Evolutionary conservation across 2,888 invertebrate species (phyloP), one percentile per base, ranked within the genome.

Genomic region (Phengaris alcon): DNA sequence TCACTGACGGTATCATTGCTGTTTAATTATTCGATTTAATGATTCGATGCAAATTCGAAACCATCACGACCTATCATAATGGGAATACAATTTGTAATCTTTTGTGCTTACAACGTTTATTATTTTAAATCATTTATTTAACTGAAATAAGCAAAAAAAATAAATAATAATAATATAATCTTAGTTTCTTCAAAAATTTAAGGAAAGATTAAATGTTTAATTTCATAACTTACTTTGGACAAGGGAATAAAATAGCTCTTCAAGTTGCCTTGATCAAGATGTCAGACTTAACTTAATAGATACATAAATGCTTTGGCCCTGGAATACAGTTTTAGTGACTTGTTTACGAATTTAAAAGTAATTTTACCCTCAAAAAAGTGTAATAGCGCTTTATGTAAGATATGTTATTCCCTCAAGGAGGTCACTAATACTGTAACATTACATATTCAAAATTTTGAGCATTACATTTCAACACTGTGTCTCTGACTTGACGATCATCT

Each of bases 61-160:
- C 75, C 75, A 75, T 75, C 70, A 70, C 70, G 70, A 75, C 75
- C 75, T 70, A 70, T 70, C 69, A 72, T 72, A 75, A 75, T 70
- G 70, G n/a, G 75, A 75, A 75, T 75, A 70, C 75, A 75, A 75
- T 75, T 75, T 75, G 75, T 75, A 75, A 75, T 75, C 70, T 75
- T 75, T 70, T 75, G 59, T 51, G 70, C 57, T 59, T 51, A 70
- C 75, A 69, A 10, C 22, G 54, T 48, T 57, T 48, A 22, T 54
- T 54, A 15, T 69, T 75, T 70, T 69, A 52, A 74, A 68, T 59
- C 59, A 44, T 46, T 48, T 35, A 52, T 74, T 68, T n/a, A 64
- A 68, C 35, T 73, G 52, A 1, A 52, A 48, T 8, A 48, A 64
- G 64, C 35, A 35, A 64, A 15, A 64, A 44, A 64, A 64, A 10